phyloP scores from a whole-genome alignment of 2,888 invertebrate species.

The Euzophera pinguis region DNA sequence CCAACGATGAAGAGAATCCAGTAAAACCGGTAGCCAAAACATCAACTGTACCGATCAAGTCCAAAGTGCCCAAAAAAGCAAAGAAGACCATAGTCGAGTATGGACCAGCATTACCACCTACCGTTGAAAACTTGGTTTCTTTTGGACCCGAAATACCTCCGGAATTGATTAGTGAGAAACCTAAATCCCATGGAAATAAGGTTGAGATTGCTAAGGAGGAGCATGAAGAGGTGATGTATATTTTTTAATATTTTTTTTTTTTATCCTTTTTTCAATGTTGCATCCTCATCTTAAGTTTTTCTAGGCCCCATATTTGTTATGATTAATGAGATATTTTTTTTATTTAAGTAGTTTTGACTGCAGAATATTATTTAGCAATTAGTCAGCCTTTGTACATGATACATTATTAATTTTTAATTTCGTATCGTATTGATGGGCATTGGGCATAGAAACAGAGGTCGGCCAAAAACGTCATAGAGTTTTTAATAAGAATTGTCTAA shows the following conservation, averaged over 20 bases:
- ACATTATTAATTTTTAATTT: too few species aligned
- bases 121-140: slow-evolving; percentile 51
- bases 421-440: too few species aligned
- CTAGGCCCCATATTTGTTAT: too few species aligned
- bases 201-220: slow-evolving; percentile 21
- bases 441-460: too few species aligned
- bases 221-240: slow-evolving; percentile 35
- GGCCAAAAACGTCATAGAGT: too few species aligned
- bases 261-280: not conserved
- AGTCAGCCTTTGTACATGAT: too few species aligned
- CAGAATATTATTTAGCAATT: too few species aligned
- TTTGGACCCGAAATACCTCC: slow-evolving; percentile 68
- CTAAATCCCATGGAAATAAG: slow-evolving; percentile 31
- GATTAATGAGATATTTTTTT: too few species aligned
- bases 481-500: too few species aligned
- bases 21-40: slow-evolving; percentile 30
- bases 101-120: slow-evolving; percentile 58
- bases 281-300: too few species aligned
- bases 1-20: slow-evolving; percentile 67
- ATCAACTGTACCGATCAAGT: slow-evolving; percentile 17
- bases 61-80: slow-evolving; percentile 25
- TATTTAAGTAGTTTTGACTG: too few species aligned
- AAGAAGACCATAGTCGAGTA: slow-evolving; percentile 56
- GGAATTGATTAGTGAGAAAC: slow-evolving; percentile 23
- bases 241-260: slow-evolving; percentile 1